Evolutionary conservation across 2,797 vertebrate genomes (phyloP).

Genomic region (Cryptoblepharus egeriae): DNA sequence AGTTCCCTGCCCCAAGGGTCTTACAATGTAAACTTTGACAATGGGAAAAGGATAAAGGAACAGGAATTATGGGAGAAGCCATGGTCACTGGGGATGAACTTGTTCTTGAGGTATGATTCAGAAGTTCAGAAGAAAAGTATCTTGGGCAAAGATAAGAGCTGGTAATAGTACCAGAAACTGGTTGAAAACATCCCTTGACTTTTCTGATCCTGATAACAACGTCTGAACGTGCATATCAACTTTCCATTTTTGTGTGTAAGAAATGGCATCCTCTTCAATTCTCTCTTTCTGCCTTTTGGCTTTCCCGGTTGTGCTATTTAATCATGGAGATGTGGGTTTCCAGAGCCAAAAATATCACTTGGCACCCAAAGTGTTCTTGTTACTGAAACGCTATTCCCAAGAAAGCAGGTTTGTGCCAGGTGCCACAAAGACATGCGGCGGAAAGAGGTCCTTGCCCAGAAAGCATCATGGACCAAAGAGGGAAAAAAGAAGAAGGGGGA

Average conservation of each 20-base stretch:
- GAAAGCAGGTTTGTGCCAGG: background rate
- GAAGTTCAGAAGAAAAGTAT: background rate
- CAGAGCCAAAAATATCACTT: conserved; percentile 2
- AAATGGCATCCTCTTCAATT: conserved; percentile 10
- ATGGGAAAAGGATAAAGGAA: background rate
- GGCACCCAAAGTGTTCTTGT: background rate
- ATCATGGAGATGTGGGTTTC: background rate
- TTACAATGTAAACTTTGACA: background rate
- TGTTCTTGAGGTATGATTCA: background rate
- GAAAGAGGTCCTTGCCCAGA: background rate
- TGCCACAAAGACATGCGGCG: background rate
- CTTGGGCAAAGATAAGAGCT: background rate
- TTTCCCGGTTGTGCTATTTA: background rate
- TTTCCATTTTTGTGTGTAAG: background rate
- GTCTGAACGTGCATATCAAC: conserved; percentile 15
- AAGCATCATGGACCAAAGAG: background rate
- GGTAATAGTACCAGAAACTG: background rate
- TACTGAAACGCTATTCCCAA: background rate
- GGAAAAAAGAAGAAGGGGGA: background rate
- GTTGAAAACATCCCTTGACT: background rate
- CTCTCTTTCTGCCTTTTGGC: conserved; percentile 5
- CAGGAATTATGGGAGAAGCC: background rate
- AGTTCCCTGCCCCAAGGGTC: background rate
- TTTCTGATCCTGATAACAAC: background rate
- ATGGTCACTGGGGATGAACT: background rate